Percentiles rank a stretch among this genome's conserved stretches.
Evolutionary conservation across 2,113 vertebrate genomes (phyloP).

Genomic region (Ageneiosus marmoratus): DNA sequence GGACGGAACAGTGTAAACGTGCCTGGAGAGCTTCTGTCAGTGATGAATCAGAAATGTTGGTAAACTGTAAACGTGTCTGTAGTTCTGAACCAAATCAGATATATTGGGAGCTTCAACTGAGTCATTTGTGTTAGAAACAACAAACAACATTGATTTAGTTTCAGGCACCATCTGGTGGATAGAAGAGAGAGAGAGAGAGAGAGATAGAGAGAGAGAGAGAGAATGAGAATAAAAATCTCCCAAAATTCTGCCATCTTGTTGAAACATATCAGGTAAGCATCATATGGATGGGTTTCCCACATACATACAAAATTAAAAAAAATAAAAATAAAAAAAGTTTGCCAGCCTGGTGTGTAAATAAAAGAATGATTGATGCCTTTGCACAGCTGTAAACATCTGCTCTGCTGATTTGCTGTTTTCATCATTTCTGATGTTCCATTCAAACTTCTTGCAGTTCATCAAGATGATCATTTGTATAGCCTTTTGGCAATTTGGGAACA

Average conservation of each 20-base stretch:
- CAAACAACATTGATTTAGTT: background rate
- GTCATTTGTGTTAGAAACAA: background rate
- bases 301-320: background rate
- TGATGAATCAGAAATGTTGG: background rate
- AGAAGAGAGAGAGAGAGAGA: background rate
- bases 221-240: background rate
- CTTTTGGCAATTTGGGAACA: background rate
- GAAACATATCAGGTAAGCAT: constrained; percentile 17
- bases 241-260: constrained; percentile 49
- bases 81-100: background rate
- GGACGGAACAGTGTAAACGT: background rate
- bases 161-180: constrained; percentile 42
- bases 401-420: background rate
- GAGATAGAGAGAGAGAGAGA: background rate
- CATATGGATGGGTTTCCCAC: background rate
- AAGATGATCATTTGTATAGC: background rate
- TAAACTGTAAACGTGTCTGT: background rate
- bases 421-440: background rate
- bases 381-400: background rate
- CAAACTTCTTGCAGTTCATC: constrained; percentile 17
- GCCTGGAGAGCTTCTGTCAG: too few relatives aligned
- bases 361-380: background rate
- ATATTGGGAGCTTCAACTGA: background rate
- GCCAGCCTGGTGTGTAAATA: background rate
- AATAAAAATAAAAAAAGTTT: background rate